Evolutionary conservation across 2,113 vertebrate species (phyloP).

Genomic region (Syrmaticus mikado): DNA sequence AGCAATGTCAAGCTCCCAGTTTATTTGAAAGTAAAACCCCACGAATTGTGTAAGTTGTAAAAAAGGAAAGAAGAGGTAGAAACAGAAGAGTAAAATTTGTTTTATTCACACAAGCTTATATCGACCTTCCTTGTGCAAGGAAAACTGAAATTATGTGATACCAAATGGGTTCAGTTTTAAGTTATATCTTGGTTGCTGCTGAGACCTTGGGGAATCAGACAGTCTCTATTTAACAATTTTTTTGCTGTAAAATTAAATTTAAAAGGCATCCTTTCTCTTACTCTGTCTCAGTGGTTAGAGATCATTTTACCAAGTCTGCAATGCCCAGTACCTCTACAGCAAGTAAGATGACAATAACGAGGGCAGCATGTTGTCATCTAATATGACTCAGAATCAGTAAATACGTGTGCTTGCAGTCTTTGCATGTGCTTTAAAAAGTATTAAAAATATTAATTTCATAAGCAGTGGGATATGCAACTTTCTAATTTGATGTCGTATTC

Average conservation of each 20-base stretch:
- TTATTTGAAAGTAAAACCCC: neutral
- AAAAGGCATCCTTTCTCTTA: neutral
- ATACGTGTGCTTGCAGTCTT: neutral
- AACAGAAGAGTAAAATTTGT: neutral
- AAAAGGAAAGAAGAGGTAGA: neutral
- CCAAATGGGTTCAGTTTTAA: neutral
- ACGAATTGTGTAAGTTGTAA: neutral
- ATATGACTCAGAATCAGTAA: neutral
- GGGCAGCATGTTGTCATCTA: fast-evolving
- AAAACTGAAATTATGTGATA: neutral
- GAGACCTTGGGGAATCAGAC: neutral
- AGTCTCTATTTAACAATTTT: neutral
- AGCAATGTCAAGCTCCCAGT: neutral
- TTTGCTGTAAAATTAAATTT: neutral
- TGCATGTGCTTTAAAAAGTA: neutral
- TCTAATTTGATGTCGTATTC: neutral
- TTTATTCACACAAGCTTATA: neutral
- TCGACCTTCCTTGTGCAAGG: neutral
- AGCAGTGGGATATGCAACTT: neutral
- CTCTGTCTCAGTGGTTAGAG: neutral
- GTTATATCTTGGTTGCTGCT: neutral
- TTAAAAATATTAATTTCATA: fast-evolving
- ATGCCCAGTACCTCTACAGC: neutral
- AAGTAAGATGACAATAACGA: neutral
- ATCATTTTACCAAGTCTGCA: neutral